Percentiles rank a stretch among this genome's conserved stretches.
These are phyloP conservation scores for Andrena fulva DNA, from an alignment of 2,888 invertebrate species.

Conservation along the genomic window DNA sequence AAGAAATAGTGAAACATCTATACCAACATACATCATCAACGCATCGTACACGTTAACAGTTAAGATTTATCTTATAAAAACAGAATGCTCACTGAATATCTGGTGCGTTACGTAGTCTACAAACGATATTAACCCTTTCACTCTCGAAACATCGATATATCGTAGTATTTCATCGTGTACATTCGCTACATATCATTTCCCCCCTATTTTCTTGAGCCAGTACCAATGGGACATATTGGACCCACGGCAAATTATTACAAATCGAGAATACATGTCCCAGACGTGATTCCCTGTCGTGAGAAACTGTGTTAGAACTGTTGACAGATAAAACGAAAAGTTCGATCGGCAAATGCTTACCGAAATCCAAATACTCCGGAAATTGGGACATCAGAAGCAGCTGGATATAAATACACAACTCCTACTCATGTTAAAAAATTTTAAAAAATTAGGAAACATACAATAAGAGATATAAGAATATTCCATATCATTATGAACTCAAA, in stretches of 20 bases:
- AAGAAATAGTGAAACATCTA: conserved; percentile 20
- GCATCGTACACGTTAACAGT: conserved; percentile 24
- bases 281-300: not conserved
- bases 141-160: conserved; percentile 30
- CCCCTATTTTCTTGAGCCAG: conserved; percentile 39
- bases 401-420: too few relatives aligned
- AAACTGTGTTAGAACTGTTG: not conserved
- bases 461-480: too few relatives aligned
- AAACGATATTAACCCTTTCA: conserved; percentile 41
- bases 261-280: conserved; percentile 17
- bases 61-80: conserved; percentile 38
- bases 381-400: not conserved
- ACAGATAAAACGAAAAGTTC: not conserved
- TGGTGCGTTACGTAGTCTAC: conserved; percentile 33
- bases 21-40: conserved; percentile 22
- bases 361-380: conserved; percentile 1
- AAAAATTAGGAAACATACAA: too few relatives aligned
- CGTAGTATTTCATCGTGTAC: conserved; percentile 19
- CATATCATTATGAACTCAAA: too few relatives aligned
- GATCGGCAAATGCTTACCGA: not conserved
- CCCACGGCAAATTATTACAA: conserved; percentile 37
- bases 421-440: too few relatives aligned
- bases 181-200: not conserved
- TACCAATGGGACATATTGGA: conserved; percentile 42
- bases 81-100: conserved; percentile 22